A percentile compares a stretch with the other conserved stretches of the same genome.
These are phyloP conservation scores for Apamea epomidion DNA, from an alignment of 2,888 invertebrate genomes.

Conservation along the genomic window DNA sequence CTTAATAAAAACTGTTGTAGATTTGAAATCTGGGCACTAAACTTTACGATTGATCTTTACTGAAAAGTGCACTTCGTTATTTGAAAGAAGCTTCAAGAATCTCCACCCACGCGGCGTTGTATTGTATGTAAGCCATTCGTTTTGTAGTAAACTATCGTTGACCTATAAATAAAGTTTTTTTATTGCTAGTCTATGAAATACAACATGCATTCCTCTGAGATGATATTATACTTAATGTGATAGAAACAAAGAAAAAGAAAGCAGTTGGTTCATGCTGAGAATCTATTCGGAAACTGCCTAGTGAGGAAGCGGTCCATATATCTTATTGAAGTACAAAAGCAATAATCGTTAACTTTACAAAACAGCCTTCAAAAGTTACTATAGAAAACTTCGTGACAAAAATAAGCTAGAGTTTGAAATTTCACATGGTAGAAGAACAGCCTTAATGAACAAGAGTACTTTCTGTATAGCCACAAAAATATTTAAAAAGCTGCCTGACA, in stretches of 20 bases:
- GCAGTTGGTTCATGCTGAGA: neutral
- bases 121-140: slow-evolving; percentile 35
- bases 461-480: too few relatives aligned
- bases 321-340: slow-evolving; percentile 13
- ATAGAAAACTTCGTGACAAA: too few relatives aligned
- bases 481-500: too few relatives aligned
- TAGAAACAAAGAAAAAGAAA: neutral
- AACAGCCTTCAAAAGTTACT: too few relatives aligned
- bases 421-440: too few relatives aligned
- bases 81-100: slow-evolving; percentile 50
- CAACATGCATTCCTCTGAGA: slow-evolving; percentile 40
- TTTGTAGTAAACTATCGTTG: slow-evolving; percentile 49
- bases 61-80: slow-evolving; percentile 39
- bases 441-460: too few relatives aligned
- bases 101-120: slow-evolving; percentile 48
- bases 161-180: slow-evolving; percentile 39
- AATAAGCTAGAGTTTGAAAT: too few relatives aligned
- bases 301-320: slow-evolving; percentile 17
- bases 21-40: slow-evolving; percentile 14
- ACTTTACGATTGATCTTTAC: slow-evolving; percentile 6
- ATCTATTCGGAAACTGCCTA: slow-evolving; percentile 13
- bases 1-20: neutral
- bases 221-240: neutral
- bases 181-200: slow-evolving; percentile 31
- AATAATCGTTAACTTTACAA: slow-evolving; percentile 14